phyloP scores from a whole-genome alignment of 2,888 invertebrate species.

The Anthophora plumipes region DNA sequence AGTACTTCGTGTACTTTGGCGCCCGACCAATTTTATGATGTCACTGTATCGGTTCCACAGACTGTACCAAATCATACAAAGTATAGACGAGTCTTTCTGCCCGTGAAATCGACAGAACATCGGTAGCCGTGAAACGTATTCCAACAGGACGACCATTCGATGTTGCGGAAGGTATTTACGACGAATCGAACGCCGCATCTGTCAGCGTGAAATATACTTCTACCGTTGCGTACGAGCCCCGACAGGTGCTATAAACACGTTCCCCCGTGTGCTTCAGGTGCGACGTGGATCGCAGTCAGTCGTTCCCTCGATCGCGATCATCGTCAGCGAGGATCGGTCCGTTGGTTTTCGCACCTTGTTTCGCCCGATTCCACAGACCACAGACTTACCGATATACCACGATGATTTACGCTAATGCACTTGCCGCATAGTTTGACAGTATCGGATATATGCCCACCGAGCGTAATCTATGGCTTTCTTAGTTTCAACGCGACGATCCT shows the following conservation, averaged over 20 bases:
- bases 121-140: slow-evolving; percentile 22
- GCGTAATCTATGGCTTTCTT: slow-evolving; percentile 44
- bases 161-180: slow-evolving; percentile 16
- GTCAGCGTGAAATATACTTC: slow-evolving; percentile 48
- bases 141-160: background rate
- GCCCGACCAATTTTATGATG: background rate
- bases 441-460: slow-evolving; percentile 35
- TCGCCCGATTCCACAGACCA: slow-evolving; percentile 26
- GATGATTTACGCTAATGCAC: slow-evolving; percentile 65
- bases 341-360: slow-evolving; percentile 13
- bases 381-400: slow-evolving; percentile 35
- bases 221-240: slow-evolving; percentile 21
- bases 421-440: slow-evolving; percentile 49
- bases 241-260: slow-evolving; percentile 52
- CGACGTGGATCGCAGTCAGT: slow-evolving; percentile 30
- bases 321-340: slow-evolving; percentile 23
- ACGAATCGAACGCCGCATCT: slow-evolving; percentile 36
- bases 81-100: background rate
- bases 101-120: slow-evolving; percentile 14
- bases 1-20: too few species aligned
- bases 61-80: background rate
- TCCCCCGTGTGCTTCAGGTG: slow-evolving; percentile 47
- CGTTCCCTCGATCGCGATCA: slow-evolving; percentile 36
- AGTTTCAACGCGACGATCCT: slow-evolving; percentile 15
- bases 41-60: background rate